phyloP scores from a whole-genome alignment of 2,888 invertebrate genomes.

The Allolobophora icterica region DNA sequence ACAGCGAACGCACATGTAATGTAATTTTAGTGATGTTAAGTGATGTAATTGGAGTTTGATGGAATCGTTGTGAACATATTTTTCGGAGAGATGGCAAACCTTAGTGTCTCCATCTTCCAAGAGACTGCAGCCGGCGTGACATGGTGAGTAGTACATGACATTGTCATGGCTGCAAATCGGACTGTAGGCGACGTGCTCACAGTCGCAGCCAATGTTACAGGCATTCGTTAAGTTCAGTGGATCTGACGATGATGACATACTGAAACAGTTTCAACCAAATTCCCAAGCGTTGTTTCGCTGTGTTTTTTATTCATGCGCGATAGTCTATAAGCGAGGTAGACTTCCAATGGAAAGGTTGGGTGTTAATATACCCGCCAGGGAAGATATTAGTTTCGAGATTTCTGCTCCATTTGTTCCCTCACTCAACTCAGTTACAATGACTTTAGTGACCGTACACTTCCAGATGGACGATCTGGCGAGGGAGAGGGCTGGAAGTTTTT shows the following conservation, averaged over 20 bases:
- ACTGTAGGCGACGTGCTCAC: conserved; percentile 38
- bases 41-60: neutral
- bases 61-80: neutral
- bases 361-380: no score
- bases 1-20: neutral
- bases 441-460: no score
- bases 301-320: no score
- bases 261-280: neutral
- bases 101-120: neutral
- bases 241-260: neutral
- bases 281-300: no score
- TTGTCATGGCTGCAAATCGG: conserved; percentile 43
- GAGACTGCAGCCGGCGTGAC: conserved; percentile 46
- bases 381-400: no score
- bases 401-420: no score
- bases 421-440: no score
- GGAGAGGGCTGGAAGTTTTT: no score
- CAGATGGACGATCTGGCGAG: no score
- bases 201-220: conserved; percentile 43
- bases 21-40: neutral
- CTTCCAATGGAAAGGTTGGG: no score
- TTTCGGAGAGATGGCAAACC: neutral
- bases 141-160: conserved; percentile 46
- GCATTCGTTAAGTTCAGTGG: conserved; percentile 20
- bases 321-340: no score